Conservation (phyloP, 2,797 vertebrate species). For the Sebastes oblongus region DNA sequence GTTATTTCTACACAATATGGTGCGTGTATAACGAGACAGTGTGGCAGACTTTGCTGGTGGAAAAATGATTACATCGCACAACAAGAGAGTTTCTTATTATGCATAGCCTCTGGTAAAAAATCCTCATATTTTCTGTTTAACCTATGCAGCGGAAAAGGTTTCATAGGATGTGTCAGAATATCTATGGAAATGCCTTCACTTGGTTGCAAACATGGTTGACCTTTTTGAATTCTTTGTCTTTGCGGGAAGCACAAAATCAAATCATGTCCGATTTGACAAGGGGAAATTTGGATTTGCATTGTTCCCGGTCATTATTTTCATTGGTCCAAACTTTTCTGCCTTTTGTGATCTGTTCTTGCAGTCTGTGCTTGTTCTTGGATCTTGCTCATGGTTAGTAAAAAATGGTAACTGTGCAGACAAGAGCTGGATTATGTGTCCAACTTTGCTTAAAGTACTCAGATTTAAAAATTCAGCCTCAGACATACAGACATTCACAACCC, state of each 20-base stretch:
- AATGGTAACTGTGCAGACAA: background rate
- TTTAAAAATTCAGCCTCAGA: slow-evolving; percentile 16
- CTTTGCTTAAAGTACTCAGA: background rate
- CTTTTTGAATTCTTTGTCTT: slow-evolving; percentile 49
- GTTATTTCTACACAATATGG: slow-evolving; percentile 61
- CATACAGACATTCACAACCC: background rate
- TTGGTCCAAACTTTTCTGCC: slow-evolving; percentile 8
- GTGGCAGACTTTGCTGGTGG: slow-evolving; percentile 34
- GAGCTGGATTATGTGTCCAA: background rate
- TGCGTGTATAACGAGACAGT: slow-evolving; percentile 41
- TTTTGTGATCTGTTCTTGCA: background rate
- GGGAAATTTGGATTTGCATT: slow-evolving; percentile 34
- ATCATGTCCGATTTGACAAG: slow-evolving; percentile 54
- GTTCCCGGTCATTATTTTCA: slow-evolving; percentile 20
- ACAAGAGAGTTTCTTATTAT: slow-evolving; percentile 50
- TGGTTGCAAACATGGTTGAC: slow-evolving; percentile 57
- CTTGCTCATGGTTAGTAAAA: background rate
- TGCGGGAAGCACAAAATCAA: slow-evolving; percentile 50
- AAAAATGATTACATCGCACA: slow-evolving; percentile 63
- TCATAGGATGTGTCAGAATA: background rate
- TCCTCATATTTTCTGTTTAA: slow-evolving; percentile 45
- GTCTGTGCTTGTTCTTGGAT: background rate
- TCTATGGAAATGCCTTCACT: slow-evolving; percentile 14
- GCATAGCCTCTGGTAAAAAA: slow-evolving; percentile 57
- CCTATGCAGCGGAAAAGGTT: slow-evolving; percentile 20